Base-by-base conservation (phyloP, 1,140 invertebrate species). In the Hyles euphorbiae region DNA sequence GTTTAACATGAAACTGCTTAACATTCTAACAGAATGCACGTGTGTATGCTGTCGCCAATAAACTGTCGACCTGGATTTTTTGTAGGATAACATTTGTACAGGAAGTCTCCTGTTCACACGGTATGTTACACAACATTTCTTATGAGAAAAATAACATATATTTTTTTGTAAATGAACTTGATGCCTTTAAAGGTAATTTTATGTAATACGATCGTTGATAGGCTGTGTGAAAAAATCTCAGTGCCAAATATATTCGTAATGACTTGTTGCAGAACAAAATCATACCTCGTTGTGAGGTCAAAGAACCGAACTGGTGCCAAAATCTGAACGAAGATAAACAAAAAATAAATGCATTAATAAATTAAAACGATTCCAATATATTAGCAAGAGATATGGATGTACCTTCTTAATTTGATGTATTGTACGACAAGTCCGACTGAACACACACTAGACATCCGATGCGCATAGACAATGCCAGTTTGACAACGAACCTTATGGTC, bases 1-100 rank as follows among this genome's bases (percentile, higher is more conserved):
- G 72, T 73, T 86, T 81, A 79, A 74, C 78, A 74, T 76, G 83
- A 81, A 83, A 79, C 84, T 85, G 77, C 70, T 87, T 87, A 87
- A 76, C 84, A 87, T 87, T 87, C 84, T 74, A 75, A 77, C 72
- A 70, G 76, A 72, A 80, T 79, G 73, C 70, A 72, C 70, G 71
- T 70, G 70, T 75, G 59, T 56, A 59, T 50, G 58, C 73, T 70
- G 74, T 79, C 79, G 75, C 76, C 76, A 83, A 81, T 81, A 82
- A 83, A 83, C 71, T 60, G 67, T 77, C 76, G 76, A 78, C 84
- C 84, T 84, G 76, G 64, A 79, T 75, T 82, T 78, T 83, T 79
- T 81, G 58, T 78, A 70, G 53, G 58, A 81, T 68, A 78, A 77
- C 70, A 80, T 76, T 75, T 76, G 68, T 77, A 69, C 75, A 81